A percentile compares a stretch with the other conserved stretches of the same genome.
phyloP scores from a whole-genome alignment of 2,113 vertebrate genomes.

The Budorcas taxicolor region DNA sequence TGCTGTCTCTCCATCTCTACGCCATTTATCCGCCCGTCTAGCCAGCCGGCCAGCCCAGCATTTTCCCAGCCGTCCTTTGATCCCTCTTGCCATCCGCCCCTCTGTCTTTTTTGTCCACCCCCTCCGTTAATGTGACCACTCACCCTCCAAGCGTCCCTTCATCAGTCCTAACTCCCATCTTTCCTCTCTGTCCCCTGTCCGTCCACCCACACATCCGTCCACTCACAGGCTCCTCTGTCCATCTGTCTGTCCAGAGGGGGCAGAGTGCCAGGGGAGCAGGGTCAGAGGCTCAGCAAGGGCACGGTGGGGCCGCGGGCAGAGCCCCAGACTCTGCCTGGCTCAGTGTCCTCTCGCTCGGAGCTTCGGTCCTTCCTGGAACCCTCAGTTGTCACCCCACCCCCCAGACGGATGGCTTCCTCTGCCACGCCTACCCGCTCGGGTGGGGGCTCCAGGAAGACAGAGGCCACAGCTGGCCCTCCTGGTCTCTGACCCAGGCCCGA shows the following conservation, averaged over 20 bases:
- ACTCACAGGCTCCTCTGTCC: too few species aligned
- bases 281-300: background rate
- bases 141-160: too few species aligned
- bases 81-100: background rate
- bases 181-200: background rate
- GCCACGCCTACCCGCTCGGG: background rate
- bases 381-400: too few species aligned
- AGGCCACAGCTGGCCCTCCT: background rate
- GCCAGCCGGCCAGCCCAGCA: background rate
- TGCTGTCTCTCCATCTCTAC: accelerated
- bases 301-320: background rate
- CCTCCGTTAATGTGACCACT: background rate
- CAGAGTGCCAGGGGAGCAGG: background rate
- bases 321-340: background rate
- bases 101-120: background rate
- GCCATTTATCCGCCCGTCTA: background rate
- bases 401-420: background rate
- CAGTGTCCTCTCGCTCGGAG: background rate
- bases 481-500: background rate
- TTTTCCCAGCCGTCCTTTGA: accelerated
- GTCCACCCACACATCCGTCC: too few species aligned
- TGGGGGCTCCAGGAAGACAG: background rate
- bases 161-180: background rate
- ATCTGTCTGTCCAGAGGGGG: background rate
- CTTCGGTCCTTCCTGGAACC: background rate